A percentile compares a stretch with the other conserved stretches of the same genome.
phyloP scores from a whole-genome alignment of 1,140 invertebrate genomes.

The Asbolus verrucosus region DNA sequence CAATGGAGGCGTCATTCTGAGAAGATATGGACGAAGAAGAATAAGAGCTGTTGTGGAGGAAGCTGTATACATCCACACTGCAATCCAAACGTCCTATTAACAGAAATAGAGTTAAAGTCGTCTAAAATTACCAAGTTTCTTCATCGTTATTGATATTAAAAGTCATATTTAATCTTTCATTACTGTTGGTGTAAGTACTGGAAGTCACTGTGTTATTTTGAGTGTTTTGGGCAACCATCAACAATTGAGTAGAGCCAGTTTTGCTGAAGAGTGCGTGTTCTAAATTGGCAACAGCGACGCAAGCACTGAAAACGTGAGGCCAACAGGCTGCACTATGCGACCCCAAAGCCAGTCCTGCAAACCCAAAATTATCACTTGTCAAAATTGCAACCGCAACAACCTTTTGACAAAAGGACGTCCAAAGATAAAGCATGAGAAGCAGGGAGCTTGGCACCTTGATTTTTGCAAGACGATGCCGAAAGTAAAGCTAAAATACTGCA shows the following conservation, averaged over 20 bases:
- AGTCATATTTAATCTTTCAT: slow-evolving; percentile 67
- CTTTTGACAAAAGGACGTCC: slow-evolving; percentile 81
- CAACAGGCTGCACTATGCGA: slow-evolving; percentile 93
- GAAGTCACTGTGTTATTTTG: slow-evolving; percentile 63
- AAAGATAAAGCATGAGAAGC: slow-evolving; percentile 91
- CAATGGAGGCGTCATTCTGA: slow-evolving; percentile 65
- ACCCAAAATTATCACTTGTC: no score
- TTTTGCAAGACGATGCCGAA: slow-evolving; percentile 80
- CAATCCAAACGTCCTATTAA: slow-evolving; percentile 39
- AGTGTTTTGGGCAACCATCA: slow-evolving; percentile 67
- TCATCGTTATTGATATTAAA: slow-evolving; percentile 72
- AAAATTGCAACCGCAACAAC: no score
- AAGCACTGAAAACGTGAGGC: slow-evolving; percentile 92
- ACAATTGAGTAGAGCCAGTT: slow-evolving; percentile 67
- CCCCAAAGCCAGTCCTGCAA: slow-evolving; percentile 85
- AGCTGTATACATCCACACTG: slow-evolving; percentile 86
- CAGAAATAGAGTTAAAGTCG: slow-evolving; percentile 1
- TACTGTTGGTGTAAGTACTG: slow-evolving; percentile 58
- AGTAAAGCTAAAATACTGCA: slow-evolving; percentile 84
- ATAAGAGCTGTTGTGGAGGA: slow-evolving; percentile 76
- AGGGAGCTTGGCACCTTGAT: slow-evolving; percentile 76
- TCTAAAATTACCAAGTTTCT: slow-evolving; percentile 75
- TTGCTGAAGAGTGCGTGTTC: slow-evolving; percentile 89
- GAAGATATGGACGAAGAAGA: slow-evolving; percentile 43
- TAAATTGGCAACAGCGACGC: slow-evolving; percentile 89